Evolutionary conservation across 2,113 vertebrate species (phyloP), one percentile per base, ranked within the genome.

Genomic region (Sceloporus undulatus): DNA sequence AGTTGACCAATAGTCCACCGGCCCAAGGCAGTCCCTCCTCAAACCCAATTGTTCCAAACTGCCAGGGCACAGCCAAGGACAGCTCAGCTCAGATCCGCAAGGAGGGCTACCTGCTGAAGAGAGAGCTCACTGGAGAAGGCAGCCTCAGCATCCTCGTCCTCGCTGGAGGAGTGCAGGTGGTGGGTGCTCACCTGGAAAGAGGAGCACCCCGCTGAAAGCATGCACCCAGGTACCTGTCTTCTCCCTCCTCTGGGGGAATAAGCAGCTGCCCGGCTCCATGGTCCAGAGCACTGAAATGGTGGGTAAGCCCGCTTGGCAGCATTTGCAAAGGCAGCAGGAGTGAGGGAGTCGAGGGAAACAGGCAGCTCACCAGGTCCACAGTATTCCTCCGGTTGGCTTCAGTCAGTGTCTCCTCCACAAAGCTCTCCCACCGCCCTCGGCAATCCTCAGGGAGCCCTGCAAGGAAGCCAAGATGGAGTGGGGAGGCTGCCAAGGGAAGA

Each of bases 321-420:
- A 3, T 0, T 3, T 25, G 0, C 14, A 13, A 5, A 5, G 1
- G 0, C 2, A 48, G 56, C 0, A 82, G 27, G 25, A 5, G 4
- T 18, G 68, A 29, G 27, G 68, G 25, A 82, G 25, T 48, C 7
- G 2, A 0, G 29, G 11, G 0, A 19, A 11, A 1, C 1, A 27
- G 52, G 6, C 13, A 18, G 1, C 52, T 97, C 95, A 99, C 99
- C 98, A 99, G 94, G 88, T 99, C 99, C 54, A 99, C 98, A 0
- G 99, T 98, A 84, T 99, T 99, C 83, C 97, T 98, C 93, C 98
- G 96, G 96, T 99, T 99, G 0, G 98, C 98, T 93, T 99, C 99
- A 0, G 95, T 97, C 94, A 99, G 94, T 0, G 98, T 99, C 95
- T 99, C 98, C 42, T 98, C 98, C 81, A 99, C 98, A 0, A 99